These are phyloP conservation scores for Phrynosoma platyrhinos DNA, from an alignment of 2,113 vertebrate species.

Conservation along the genomic window DNA sequence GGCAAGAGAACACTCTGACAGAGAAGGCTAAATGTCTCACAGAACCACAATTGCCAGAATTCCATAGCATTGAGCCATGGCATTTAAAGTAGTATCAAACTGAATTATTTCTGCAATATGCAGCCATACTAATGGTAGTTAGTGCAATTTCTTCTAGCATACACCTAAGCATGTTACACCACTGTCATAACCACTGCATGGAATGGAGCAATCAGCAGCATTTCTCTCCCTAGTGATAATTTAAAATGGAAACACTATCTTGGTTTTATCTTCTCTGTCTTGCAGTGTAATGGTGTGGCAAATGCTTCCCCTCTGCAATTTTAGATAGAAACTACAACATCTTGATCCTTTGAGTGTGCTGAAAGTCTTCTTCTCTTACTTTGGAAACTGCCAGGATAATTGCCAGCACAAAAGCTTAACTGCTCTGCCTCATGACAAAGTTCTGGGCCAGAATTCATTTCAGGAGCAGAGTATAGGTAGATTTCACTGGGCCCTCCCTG, in stretches of 20 bases:
- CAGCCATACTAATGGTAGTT: background rate
- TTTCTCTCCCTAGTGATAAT: constrained; percentile 9
- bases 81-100: too few species aligned
- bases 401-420: background rate
- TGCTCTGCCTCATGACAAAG: background rate
- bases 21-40: too few species aligned
- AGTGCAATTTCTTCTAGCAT: constrained; percentile 33
- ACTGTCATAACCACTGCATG: background rate
- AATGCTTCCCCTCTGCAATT: background rate
- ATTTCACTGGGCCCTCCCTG: background rate
- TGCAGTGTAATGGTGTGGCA: background rate
- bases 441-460: background rate
- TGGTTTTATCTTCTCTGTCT: constrained; percentile 17
- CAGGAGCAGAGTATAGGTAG: background rate
- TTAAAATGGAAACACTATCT: constrained; percentile 40
- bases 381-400: constrained; percentile 4
- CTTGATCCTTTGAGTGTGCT: background rate
- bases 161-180: background rate
- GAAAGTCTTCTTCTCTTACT: background rate
- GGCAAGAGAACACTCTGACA: too few species aligned
- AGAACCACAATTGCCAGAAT: too few species aligned
- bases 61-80: too few species aligned
- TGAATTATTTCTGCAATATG: too few species aligned
- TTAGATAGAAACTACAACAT: constrained; percentile 14
- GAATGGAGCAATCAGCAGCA: constrained; percentile 24